Conservation (phyloP, 2,888 invertebrate genomes). For the Thumatha senex region DNA sequence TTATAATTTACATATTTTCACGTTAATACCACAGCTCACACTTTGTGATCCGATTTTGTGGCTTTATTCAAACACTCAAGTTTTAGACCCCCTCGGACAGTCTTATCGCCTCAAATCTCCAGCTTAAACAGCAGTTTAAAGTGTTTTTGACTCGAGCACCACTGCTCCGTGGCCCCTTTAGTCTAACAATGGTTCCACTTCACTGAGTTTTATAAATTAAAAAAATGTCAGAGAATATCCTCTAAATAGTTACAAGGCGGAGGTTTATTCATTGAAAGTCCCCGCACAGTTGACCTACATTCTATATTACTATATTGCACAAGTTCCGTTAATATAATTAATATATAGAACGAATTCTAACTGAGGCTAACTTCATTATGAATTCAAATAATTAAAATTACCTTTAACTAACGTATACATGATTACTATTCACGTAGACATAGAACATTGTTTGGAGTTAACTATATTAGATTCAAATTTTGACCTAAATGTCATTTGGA, state of each 20-base stretch:
- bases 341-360: background rate
- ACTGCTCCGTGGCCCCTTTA: conserved; percentile 7
- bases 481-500: background rate
- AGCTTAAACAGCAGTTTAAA: conserved; percentile 23
- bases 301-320: background rate
- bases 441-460: background rate
- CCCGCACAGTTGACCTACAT: background rate
- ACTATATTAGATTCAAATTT: background rate
- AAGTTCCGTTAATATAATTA: background rate
- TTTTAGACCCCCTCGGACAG: conserved; percentile 15
- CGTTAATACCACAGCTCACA: conserved; percentile 17
- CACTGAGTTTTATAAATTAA: conserved; percentile 2
- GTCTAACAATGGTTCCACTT: conserved; percentile 10
- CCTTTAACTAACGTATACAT: background rate
- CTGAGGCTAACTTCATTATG: background rate
- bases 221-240: background rate
- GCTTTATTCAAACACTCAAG: conserved; percentile 19
- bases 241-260: background rate
- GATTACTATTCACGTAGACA: background rate
- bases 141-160: conserved; percentile 24
- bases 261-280: background rate
- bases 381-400: conserved; percentile 2
- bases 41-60: conserved; percentile 9
- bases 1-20: background rate
- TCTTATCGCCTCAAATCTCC: conserved; percentile 28